Base-by-base conservation (phyloP, 2,888 invertebrate genomes). In the Rugalucina vietnamica region DNA sequence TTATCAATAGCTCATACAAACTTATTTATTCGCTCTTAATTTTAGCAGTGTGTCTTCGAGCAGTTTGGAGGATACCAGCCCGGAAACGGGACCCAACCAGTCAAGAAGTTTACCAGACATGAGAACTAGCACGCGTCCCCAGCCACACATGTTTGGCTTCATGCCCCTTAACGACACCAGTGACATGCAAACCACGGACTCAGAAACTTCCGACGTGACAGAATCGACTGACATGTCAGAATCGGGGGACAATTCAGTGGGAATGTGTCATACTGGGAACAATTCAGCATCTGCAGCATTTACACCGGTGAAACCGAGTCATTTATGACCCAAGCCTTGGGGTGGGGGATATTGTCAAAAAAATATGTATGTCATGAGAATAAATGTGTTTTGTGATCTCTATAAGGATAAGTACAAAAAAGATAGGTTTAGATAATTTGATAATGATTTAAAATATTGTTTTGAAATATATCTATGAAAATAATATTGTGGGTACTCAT, bases 111-210 rank as follows among this genome's bases (percentile, higher is more conserved):
- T 79, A 54, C 76, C 81, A 36, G 86, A 83, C 50, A 76, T 89
- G 43, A 78, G 84, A 5, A 83, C 74, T 24, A 78, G 84, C 32
- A 75, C 71, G 2, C 79, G 83, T 27, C 88, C 88, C 21, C 86
- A 88, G 43, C 89, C 89, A 36, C 82, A 89, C 79, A 89, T 91
- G 85, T 92, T 89, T 76, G 88, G 90, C 32, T 93, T 92, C 82
- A 89, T 91, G 88, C 92, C 93, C 0, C 88, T 91, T 27, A 69
- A 89, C 36, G 91, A 91, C 70, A 88, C 91, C 29, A 87, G 89
- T 5, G 92, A 93, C 65, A 92, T 92, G 88, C 91, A 91, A 78
- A 92, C 92, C 72, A 93, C 92, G 57, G 93, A 93, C 81, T 93
- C 93, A 12, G 93, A 93, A 73, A 88, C 88, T 14, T 91, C 92